Conservation (phyloP, 2,113 vertebrate species). For the Pycnonotus jocosus region DNA sequence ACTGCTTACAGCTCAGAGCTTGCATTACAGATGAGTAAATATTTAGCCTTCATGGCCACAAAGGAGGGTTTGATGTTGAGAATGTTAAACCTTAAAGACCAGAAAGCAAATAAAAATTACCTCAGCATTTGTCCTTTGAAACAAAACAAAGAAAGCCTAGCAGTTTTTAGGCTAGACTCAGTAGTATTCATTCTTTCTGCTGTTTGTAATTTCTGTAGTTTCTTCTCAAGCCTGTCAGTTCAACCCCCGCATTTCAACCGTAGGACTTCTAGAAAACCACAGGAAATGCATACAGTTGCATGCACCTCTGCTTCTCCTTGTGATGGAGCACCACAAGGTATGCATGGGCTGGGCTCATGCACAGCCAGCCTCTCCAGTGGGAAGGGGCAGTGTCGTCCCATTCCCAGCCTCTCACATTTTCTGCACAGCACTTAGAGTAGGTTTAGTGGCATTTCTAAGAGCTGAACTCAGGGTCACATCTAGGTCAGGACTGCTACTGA, state of each 20-base stretch:
- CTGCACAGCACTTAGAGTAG: fast-evolving
- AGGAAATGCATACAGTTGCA: too few relatives aligned
- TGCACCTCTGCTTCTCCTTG: not conserved
- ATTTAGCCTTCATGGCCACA: slow-evolving; percentile 35
- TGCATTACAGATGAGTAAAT: slow-evolving; percentile 34
- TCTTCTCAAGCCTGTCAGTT: not conserved
- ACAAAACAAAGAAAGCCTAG: slow-evolving; percentile 15
- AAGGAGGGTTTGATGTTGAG: not conserved
- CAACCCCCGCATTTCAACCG: not conserved
- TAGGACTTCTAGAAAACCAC: not conserved
- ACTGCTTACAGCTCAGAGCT: not conserved
- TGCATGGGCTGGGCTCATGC: fast-evolving
- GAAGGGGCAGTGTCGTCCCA: not conserved
- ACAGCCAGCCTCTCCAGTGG: not conserved
- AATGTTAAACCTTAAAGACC: slow-evolving; percentile 18
- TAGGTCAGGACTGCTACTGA: not conserved
- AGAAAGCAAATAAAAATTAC: slow-evolving; percentile 16
- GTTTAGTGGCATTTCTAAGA: not conserved
- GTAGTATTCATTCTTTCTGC: not conserved
- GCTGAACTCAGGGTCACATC: not conserved
- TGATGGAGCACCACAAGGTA: not conserved
- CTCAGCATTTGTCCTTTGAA: slow-evolving; percentile 23
- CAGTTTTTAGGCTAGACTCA: not conserved
- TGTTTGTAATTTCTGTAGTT: not conserved
- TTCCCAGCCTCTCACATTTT: not conserved